Evolutionary conservation across 2,888 invertebrate species (phyloP), one percentile per base, ranked within the genome.

Genomic region (Scaptodrosophila latifasciaeformis): DNA sequence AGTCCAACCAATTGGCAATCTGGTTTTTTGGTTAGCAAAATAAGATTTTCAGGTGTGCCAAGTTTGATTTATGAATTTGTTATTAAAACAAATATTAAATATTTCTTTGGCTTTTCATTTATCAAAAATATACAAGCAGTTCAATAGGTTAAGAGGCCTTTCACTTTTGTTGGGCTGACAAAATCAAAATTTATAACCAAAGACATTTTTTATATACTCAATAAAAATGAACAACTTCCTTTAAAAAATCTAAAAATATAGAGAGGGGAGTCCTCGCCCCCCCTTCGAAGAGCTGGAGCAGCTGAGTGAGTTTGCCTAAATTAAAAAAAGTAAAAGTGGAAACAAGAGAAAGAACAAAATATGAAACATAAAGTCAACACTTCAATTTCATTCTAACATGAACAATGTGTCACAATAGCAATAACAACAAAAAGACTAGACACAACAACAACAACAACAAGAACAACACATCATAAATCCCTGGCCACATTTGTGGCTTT

Each of bases 401-500:
- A 58, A 65, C 71, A 68, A 65, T 68, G 59, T 65, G 69, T 57
- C 68, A 48, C 39, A 44, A 31, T 15, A 47, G 47, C 49, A 40
- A 30, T 2, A 62, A 37, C 46, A 52, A 53, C 17, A 44, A 42
- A 2, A 19, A 15, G 1, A 30, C 12, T 27, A 7, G 30, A 13
- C 21, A 43, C 7, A 24, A 46, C 27, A 31, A 46, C 27, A 37
- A 1, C 2, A 2, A 37, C 15, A 13, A 18, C 2, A 15, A 3
- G 15, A 13, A 5, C 37, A 52, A 30, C 60, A 55, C 48, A 48
- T 57, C 59, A 66, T 71, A 75, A 75, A 75, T 70, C 56, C 45
- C 54, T 45, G 68, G 68, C 45, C 70, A 60, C 75, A 78, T 67
- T 74, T 72, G 74, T 49, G 46, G 58, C 34, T 72, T 72, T 70